Evolutionary conservation across 2,113 vertebrate species (phyloP).

Genomic region (Gambusia affinis): DNA sequence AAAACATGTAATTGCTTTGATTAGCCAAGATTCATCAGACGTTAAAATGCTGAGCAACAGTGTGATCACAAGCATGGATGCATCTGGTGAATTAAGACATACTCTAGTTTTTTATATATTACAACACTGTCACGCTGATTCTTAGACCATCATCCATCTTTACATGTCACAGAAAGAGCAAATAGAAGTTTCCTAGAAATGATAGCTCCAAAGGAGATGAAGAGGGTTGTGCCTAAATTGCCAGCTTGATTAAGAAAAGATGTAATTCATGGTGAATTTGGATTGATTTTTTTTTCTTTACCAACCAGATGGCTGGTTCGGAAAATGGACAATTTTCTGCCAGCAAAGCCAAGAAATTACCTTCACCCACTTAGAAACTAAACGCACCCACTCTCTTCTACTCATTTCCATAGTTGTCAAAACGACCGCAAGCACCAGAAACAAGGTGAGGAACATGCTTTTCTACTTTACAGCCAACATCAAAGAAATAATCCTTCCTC

Average conservation of each 20-base stretch:
- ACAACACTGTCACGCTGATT: conserved; percentile 8
- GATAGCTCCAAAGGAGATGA: conserved; percentile 8
- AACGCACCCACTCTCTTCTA: conserved; percentile 21
- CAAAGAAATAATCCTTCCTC: conserved; percentile 25
- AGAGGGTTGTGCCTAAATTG: conserved; percentile 29
- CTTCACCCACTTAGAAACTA: conserved; percentile 34
- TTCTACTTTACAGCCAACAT: conserved; percentile 1
- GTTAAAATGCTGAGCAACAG: conserved; percentile 40
- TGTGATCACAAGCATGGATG: conserved; percentile 13
- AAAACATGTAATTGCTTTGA: conserved; percentile 63
- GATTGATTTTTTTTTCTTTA: conserved; percentile 25
- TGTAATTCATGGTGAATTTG: conserved; percentile 38
- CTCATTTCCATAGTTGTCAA: conserved; percentile 53
- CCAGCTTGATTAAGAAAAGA: conserved; percentile 26
- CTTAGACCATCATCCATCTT: conserved; percentile 7
- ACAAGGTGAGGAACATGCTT: conserved; percentile 10
- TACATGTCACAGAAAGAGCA: conserved; percentile 1
- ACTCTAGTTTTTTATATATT: conserved; percentile 10
- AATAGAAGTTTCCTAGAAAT: conserved; percentile 2
- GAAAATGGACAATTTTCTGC: conserved; percentile 48
- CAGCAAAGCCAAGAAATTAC: conserved; percentile 50
- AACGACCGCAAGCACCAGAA: conserved; percentile 13
- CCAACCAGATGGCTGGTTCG: conserved; percentile 19
- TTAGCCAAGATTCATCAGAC: conserved; percentile 42
- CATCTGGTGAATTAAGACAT: conserved; percentile 14